phyloP scores from a whole-genome alignment of 2,888 invertebrate genomes.

The Anorthoa munda region DNA sequence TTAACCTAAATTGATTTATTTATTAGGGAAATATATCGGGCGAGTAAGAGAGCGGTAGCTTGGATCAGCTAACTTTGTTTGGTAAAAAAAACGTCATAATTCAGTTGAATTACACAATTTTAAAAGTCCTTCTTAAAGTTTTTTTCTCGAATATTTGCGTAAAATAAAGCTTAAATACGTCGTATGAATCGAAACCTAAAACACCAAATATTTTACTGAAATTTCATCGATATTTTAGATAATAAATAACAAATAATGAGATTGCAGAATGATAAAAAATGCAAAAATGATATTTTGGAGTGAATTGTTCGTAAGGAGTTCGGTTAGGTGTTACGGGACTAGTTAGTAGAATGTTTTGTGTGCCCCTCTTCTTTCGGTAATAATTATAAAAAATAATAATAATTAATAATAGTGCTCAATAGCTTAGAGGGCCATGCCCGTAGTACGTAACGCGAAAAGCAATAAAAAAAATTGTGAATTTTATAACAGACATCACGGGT shows the following conservation, averaged over 20 bases:
- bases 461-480: slow-evolving; percentile 87
- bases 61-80: slow-evolving; percentile 68
- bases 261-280: slow-evolving; percentile 73
- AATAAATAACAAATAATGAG: slow-evolving; percentile 85
- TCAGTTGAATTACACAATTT: slow-evolving; percentile 55
- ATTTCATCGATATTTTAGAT: slow-evolving; percentile 91
- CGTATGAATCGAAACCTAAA: slow-evolving; percentile 88
- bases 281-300: slow-evolving; percentile 85
- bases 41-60: slow-evolving; percentile 73
- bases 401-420: slow-evolving; percentile 89
- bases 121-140: slow-evolving; percentile 59
- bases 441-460: slow-evolving; percentile 84
- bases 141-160: slow-evolving; percentile 60
- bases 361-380: slow-evolving; percentile 83
- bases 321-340: slow-evolving; percentile 81
- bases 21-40: slow-evolving; percentile 87
- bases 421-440: slow-evolving; percentile 79
- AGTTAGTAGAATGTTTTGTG: slow-evolving; percentile 87
- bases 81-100: slow-evolving; percentile 40
- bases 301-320: slow-evolving; percentile 81
- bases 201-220: slow-evolving; percentile 89
- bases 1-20: slow-evolving; percentile 86
- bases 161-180: slow-evolving; percentile 69
- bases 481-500: slow-evolving; percentile 82
- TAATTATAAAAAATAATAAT: slow-evolving; percentile 80